Evolutionary conservation across 2,888 invertebrate genomes (phyloP).

Genomic region (Trissolcus brochymenae): DNA sequence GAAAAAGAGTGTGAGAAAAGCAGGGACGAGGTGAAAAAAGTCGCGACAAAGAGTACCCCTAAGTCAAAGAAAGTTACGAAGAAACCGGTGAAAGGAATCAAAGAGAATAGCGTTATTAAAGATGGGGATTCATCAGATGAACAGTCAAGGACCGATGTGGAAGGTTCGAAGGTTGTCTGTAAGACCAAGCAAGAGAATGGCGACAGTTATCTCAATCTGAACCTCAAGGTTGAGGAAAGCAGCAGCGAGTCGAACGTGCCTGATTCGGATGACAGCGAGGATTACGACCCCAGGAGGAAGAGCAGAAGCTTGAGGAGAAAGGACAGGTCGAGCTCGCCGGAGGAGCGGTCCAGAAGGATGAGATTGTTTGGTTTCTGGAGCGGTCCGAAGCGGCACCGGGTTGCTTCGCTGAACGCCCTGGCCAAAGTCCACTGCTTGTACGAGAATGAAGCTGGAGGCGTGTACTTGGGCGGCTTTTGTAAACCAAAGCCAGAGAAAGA

Average conservation of each 20-base stretch:
- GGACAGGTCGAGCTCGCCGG: slow-evolving; percentile 66
- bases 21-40: slow-evolving; percentile 64
- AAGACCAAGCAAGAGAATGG: slow-evolving; percentile 62
- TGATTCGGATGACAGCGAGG: slow-evolving; percentile 65
- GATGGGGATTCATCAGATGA: slow-evolving; percentile 64
- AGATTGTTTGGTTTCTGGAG: slow-evolving; percentile 84
- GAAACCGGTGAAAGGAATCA: slow-evolving; percentile 62
- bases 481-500: slow-evolving; percentile 78
- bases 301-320: slow-evolving; percentile 77
- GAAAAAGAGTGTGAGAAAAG: slow-evolving; percentile 62
- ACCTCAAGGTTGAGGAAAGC: slow-evolving; percentile 65
- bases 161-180: slow-evolving; percentile 55
- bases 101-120: slow-evolving; percentile 60
- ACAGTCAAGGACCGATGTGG: slow-evolving; percentile 62
- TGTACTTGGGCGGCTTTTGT: slow-evolving; percentile 79
- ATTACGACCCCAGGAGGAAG: slow-evolving; percentile 75
- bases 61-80: slow-evolving; percentile 64
- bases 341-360: slow-evolving; percentile 76
- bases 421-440: slow-evolving; percentile 94
- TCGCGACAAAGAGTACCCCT: slow-evolving; percentile 57
- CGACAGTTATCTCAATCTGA: slow-evolving; percentile 60
- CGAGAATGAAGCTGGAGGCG: slow-evolving; percentile 89
- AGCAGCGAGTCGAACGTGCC: slow-evolving; percentile 55
- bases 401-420: slow-evolving; percentile 91
- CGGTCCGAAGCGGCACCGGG: slow-evolving; percentile 89